phyloP scores from a whole-genome alignment of 37 sponge, comb jelly and placozoan genomes.

The Cliona cf. orientalis region DNA sequence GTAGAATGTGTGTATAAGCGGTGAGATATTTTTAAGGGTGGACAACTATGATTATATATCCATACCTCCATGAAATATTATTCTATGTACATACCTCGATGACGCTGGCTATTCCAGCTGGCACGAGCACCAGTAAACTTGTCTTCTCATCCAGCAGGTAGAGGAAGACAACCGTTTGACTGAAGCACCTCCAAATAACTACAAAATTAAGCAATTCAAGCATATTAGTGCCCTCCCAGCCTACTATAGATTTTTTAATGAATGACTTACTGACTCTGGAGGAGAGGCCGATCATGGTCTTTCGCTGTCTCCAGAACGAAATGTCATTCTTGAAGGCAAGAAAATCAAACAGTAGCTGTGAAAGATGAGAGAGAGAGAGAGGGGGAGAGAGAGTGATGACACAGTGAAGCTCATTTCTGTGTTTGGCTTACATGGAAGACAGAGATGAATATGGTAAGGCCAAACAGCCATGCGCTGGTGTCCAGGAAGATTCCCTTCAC shows the following conservation, averaged over 20 bases:
- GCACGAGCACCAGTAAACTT: slow-evolving; percentile 80
- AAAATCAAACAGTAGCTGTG: slow-evolving; percentile 89
- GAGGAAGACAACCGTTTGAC: slow-evolving; percentile 84
- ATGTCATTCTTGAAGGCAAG: slow-evolving; percentile 98
- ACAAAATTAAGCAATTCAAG: slow-evolving; percentile 2
- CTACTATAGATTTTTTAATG: neutral
- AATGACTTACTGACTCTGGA: slow-evolving; percentile 58
- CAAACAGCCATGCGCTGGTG: slow-evolving; percentile 71
- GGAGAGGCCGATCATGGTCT: slow-evolving; percentile 88
- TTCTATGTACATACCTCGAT: slow-evolving; percentile 71
- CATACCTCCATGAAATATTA: neutral
- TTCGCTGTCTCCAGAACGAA: slow-evolving; percentile 80
- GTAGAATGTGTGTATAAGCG: neutral
- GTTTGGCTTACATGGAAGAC: slow-evolving; percentile 76
- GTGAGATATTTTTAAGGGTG: no score
- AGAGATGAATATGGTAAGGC: slow-evolving; percentile 87
- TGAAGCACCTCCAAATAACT: slow-evolving; percentile 90
- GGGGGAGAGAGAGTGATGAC: neutral
- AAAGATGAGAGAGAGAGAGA: neutral
- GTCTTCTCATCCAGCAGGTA: slow-evolving; percentile 92
- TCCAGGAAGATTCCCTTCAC: slow-evolving; percentile 87
- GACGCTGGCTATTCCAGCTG: slow-evolving; percentile 78
- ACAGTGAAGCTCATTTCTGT: neutral
- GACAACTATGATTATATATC: neutral
- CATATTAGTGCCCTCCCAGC: neutral